Evolutionary conservation across 2,113 vertebrate genomes (phyloP).

Genomic region (Patagioenas fasciata): DNA sequence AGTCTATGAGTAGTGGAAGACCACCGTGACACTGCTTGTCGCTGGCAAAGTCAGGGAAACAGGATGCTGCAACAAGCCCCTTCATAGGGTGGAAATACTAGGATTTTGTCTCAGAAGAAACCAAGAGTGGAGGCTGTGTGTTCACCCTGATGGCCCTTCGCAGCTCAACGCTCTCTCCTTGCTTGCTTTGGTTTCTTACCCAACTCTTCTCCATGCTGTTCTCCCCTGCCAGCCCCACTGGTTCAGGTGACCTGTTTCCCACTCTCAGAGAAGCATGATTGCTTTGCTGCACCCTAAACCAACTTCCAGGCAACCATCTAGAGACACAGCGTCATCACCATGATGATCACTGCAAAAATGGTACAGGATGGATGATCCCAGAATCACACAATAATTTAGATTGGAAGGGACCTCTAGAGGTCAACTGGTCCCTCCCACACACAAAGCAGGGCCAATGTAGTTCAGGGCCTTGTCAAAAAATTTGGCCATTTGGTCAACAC

Average conservation of each 20-base stretch:
- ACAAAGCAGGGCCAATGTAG: fast-evolving
- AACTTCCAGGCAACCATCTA: not conserved
- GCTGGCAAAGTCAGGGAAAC: not conserved
- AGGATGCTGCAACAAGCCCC: not conserved
- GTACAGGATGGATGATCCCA: not conserved
- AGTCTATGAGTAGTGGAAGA: not conserved
- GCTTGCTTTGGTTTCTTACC: not conserved
- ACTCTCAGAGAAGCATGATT: not conserved
- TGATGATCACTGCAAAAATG: not conserved
- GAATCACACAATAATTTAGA: not conserved
- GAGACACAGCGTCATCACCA: not conserved
- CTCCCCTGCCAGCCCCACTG: not conserved
- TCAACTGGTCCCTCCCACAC: fast-evolving
- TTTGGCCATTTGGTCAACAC: not conserved
- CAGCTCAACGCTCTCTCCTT: not conserved
- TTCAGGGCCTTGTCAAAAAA: not conserved
- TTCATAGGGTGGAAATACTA: not conserved
- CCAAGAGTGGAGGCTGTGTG: not conserved
- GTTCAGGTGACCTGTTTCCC: not conserved
- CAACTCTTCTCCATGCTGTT: fast-evolving
- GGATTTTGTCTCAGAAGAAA: not conserved
- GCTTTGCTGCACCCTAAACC: not conserved
- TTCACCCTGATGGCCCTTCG: not conserved
- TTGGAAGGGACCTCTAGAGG: not conserved
- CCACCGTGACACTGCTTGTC: not conserved